Evolutionary conservation across 2,888 invertebrate genomes (phyloP).

Genomic region (Hoplodrina ambigua): DNA sequence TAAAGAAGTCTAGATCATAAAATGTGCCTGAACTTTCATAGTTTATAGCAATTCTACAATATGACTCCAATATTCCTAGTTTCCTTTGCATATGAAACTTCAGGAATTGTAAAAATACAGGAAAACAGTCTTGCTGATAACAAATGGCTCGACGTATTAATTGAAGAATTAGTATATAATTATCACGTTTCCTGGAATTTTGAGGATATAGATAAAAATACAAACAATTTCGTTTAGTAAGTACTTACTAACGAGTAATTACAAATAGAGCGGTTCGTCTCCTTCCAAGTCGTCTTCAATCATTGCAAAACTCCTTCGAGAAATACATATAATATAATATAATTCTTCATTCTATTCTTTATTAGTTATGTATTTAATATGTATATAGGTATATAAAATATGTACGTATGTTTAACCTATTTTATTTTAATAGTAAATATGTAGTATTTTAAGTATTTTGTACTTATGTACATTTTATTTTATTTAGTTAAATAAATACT

Average conservation of each 20-base stretch:
- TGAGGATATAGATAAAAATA: constrained; percentile 32
- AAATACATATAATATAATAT: too few relatives aligned
- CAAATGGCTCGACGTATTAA: constrained; percentile 5
- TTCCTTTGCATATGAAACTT: neutral
- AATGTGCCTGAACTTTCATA: neutral
- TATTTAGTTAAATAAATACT: too few relatives aligned
- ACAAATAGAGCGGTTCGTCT: neutral
- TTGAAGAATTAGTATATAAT: constrained; percentile 23
- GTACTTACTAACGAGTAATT: neutral
- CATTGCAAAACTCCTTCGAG: neutral
- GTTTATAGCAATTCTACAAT: neutral
- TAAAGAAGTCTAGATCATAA: neutral
- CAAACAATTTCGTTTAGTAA: neutral
- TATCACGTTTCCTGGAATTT: constrained; percentile 36
- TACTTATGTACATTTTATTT: too few relatives aligned
- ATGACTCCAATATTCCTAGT: neutral
- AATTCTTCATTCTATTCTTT: too few relatives aligned
- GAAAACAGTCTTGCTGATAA: constrained; percentile 24
- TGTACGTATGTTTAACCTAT: too few relatives aligned
- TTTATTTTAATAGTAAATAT: too few relatives aligned
- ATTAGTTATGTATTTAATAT: too few relatives aligned
- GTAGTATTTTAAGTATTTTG: too few relatives aligned
- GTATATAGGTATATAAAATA: too few relatives aligned
- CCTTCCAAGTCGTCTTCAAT: neutral
- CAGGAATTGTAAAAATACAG: neutral